Base-by-base conservation (phyloP, 2,888 invertebrate genomes). In the Cryptophagus acutangulus region DNA sequence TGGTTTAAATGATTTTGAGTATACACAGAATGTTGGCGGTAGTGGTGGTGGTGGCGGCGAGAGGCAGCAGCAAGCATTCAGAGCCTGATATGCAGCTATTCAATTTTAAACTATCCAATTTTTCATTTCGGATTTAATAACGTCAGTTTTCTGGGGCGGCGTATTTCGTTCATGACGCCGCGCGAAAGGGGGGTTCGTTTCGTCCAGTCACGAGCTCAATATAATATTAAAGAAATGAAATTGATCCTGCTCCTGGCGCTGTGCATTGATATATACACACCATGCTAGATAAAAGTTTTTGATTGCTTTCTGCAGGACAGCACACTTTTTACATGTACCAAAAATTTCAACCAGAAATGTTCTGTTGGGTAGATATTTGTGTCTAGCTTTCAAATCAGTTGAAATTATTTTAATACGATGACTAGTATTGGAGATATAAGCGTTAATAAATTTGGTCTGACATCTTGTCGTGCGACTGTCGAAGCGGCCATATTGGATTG, bases 61-160 rank as follows among this genome's bases (percentile, higher is more conserved):
- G 26, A 26, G 9, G 12, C n/a, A 26, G 26, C 10, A 26, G 9
- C 60, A 63, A 59, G 59, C 61, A 57, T 54, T 57, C 54, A 26
- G 14, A 14, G 31, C 53, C 55, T 59, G 59, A 55, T 56, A 55
- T 58, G 55, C 58, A 54, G 54, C 61, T 61, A 61, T 65, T 66
- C 67, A 69, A 69, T 69, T 69, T 67, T 66, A 69, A 67, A 69
- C 67, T 67, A 67, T 64, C 67, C 68, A 69, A 69, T 69, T 69
- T 69, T 67, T 69, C 68, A 69, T 69, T 67, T 67, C 63, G 66
- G 65, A 67, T 69, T 69, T 69, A 69, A 69, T 69, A 69, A 69
- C 67, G 67, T 67, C 66, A 67, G 65, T 62, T 53, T 59, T 10
- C 6, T 17, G 49, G 46, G 45, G 45, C 49, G 9, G 17, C 48